phyloP scores from a whole-genome alignment of 2,113 vertebrate species.

The Murina feae region DNA sequence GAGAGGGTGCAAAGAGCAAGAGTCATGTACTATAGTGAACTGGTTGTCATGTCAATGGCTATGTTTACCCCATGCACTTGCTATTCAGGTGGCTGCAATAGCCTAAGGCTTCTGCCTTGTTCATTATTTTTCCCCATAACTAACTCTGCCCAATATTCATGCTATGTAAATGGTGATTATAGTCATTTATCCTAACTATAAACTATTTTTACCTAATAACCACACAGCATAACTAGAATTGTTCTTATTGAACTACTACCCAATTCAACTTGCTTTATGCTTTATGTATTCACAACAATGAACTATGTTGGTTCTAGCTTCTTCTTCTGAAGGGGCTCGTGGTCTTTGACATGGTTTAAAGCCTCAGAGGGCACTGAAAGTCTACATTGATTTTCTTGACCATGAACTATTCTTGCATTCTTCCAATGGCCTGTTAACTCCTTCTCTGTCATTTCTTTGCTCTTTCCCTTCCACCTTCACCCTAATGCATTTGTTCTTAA shows the following conservation, averaged over 20 bases:
- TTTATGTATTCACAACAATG: background rate
- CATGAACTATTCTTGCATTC: background rate
- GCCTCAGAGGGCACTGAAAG: background rate
- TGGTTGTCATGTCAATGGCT: background rate
- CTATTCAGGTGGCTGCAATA: background rate
- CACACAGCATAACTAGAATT: background rate
- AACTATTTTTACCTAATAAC: background rate
- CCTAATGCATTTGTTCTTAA: background rate
- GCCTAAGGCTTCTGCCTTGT: background rate
- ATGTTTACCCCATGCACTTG: background rate
- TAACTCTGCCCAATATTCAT: background rate
- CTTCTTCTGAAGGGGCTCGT: background rate
- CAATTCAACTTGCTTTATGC: background rate
- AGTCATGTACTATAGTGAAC: background rate
- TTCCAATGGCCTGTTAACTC: background rate
- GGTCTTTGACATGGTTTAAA: background rate
- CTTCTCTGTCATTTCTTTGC: background rate
- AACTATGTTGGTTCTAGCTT: background rate
- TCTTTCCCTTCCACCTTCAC: background rate
- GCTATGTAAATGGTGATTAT: background rate
- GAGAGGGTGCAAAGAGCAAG: background rate
- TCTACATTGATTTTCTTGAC: background rate
- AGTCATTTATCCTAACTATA: background rate
- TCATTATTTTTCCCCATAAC: background rate
- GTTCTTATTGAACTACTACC: background rate